A percentile compares a stretch with the other conserved stretches of the same genome.
Conservation (phyloP, 2,888 invertebrate genomes). For the Siphlonurus alternatus region DNA sequence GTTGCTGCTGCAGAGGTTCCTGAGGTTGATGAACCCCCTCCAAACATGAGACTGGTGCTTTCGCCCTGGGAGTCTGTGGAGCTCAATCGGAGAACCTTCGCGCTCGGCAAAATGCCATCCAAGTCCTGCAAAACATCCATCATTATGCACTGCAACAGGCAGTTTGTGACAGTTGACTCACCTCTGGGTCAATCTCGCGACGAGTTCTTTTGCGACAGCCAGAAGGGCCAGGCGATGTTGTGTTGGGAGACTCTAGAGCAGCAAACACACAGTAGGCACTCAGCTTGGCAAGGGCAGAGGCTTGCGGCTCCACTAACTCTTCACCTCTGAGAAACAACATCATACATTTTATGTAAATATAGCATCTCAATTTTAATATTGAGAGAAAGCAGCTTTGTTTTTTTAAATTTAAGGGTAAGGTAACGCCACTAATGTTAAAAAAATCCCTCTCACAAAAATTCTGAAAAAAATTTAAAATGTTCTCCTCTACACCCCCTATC, state of each 20-base stretch:
- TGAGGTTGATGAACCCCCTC: not conserved
- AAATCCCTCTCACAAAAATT: too few relatives aligned
- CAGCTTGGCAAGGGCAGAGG: constrained; percentile 54
- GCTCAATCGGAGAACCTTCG: constrained; percentile 28
- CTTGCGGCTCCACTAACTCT: constrained; percentile 62
- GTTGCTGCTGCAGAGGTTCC: not conserved
- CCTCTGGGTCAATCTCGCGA: constrained; percentile 31
- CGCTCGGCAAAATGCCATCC: constrained; percentile 18
- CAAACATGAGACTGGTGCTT: not conserved
- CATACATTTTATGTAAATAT: too few relatives aligned
- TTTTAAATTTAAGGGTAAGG: too few relatives aligned
- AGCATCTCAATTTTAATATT: constrained; percentile 2
- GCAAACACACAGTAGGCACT: constrained; percentile 57
- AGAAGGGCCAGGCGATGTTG: constrained; percentile 18
- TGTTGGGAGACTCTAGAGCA: constrained; percentile 35
- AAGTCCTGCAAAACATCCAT: constrained; percentile 19
- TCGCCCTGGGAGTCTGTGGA: constrained; percentile 34
- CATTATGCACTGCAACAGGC: not conserved
- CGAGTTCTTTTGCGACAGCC: constrained; percentile 39
- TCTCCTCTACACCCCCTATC: too few relatives aligned
- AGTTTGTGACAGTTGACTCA: constrained; percentile 8
- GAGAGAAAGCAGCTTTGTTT: not conserved
- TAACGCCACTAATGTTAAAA: too few relatives aligned
- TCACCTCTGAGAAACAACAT: constrained; percentile 32
- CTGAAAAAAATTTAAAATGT: too few relatives aligned